Evolutionary conservation across 2,888 invertebrate genomes (phyloP), one percentile per base, ranked within the genome.

Genomic region (Lasioglossum malachurum): DNA sequence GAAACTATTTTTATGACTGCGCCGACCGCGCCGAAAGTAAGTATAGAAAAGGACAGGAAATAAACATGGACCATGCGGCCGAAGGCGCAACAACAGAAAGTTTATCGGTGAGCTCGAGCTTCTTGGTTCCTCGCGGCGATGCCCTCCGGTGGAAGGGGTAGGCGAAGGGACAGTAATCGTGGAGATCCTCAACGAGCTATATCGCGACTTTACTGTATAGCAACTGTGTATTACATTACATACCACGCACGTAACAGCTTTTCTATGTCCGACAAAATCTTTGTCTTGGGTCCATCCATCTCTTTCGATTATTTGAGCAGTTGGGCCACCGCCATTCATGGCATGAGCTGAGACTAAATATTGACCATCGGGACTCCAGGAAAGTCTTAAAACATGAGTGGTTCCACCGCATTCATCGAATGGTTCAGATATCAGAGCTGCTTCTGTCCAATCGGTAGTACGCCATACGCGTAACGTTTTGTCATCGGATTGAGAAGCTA

Each of bases 351-450:
- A 99, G 35, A 99, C 97, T 85, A 99, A 96, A 95, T 99, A 99
- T 95, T 99, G 98, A 0, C 98, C 99, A 96, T 99, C 99, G 0
- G 99, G 99, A 2, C 99, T 99, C 99, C 99, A 99, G 73, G 98
- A 98, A 49, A 99, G 96, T 0, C 99, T 96, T 16, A 99, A 96
- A 19, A 99, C 98, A 95, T 99, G 99, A 0, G 99, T 99, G 0
- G 99, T 99, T 16, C 97, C 97, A 89, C 97, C 97, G 92, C 97
- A 97, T 92, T 99, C 98, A 86, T 97, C 97, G 95, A 99, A 99
- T 0, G 99, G 99, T 92, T 99, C 98, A 0, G 97, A 97, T 60
- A 99, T 98, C 12, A 97, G 96, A 67, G 97, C 97, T 93, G 98
- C 98, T 92, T 98, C 97, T 5, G 97, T 96, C 99, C 99, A 99